phyloP scores from a whole-genome alignment of 2,113 vertebrate genomes.

The Sinocyclocheilus grahami region DNA sequence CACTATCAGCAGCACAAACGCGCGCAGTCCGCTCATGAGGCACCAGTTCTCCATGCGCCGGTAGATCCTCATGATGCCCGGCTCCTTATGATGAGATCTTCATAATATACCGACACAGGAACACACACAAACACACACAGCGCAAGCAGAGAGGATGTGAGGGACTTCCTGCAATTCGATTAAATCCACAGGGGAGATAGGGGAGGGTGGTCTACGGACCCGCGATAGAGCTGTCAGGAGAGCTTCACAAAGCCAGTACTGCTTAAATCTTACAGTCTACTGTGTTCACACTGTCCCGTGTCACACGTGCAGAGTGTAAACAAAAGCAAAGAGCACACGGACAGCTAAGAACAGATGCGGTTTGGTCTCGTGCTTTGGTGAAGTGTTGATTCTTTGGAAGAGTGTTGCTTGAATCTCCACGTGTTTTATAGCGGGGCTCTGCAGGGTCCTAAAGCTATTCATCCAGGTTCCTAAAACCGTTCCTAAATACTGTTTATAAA shows the following conservation, averaged over 20 bases:
- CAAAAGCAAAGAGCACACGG: neutral
- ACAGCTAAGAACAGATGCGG: neutral
- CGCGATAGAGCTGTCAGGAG: neutral
- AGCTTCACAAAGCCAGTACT: conserved; percentile 6
- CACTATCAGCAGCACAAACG: conserved; percentile 12
- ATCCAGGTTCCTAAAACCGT: neutral
- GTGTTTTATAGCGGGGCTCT: conserved; percentile 46
- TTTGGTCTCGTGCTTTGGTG: conserved; percentile 8
- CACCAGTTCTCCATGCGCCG: conserved; percentile 2
- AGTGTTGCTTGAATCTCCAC: conserved; percentile 19
- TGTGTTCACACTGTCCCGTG: neutral
- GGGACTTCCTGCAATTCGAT: conserved; percentile 76
- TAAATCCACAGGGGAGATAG: conserved; percentile 65
- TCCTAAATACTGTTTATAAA: no score
- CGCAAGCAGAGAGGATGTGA: conserved; percentile 75
- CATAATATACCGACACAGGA: conserved; percentile 31
- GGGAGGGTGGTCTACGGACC: conserved; percentile 6
- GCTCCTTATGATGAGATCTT: conserved; percentile 32
- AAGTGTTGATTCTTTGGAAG: conserved; percentile 21
- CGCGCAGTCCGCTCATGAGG: neutral
- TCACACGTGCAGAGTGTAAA: neutral
- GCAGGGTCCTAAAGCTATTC: conserved; percentile 68
- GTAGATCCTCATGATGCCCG: conserved; percentile 38
- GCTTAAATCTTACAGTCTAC: neutral
- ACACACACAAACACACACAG: conserved; percentile 3